Percentiles rank a stretch among this genome's conserved stretches.
These are phyloP conservation scores for Nephrocerus scutellatus DNA, from an alignment of 2,888 invertebrate species.

Conservation along the genomic window DNA sequence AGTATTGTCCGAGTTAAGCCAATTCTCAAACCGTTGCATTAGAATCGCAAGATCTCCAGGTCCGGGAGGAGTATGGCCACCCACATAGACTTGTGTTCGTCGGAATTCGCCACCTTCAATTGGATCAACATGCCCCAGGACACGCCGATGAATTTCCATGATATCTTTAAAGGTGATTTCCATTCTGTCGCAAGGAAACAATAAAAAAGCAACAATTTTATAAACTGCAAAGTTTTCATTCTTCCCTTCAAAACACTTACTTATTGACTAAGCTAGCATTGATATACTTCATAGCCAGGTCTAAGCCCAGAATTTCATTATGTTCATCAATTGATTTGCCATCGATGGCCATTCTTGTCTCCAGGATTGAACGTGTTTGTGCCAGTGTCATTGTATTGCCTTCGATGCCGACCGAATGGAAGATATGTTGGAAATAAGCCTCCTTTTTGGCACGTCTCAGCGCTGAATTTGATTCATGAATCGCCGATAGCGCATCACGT, in stretches of 20 bases:
- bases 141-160: conserved; percentile 83
- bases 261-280: conserved; percentile 69
- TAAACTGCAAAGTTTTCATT: background rate
- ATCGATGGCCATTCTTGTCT: conserved; percentile 78
- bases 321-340: conserved; percentile 94
- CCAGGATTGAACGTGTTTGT: conserved; percentile 84
- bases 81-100: conserved; percentile 87
- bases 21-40: conserved; percentile 83
- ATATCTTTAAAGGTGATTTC: conserved; percentile 81
- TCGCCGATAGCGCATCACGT: conserved; percentile 69
- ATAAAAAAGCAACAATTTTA: background rate
- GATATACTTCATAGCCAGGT: conserved; percentile 91
- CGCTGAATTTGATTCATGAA: conserved; percentile 73
- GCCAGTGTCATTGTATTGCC: conserved; percentile 94
- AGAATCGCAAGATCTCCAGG: conserved; percentile 73
- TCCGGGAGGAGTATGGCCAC: conserved; percentile 87
- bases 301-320: conserved; percentile 91
- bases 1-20: conserved; percentile 87
- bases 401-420: conserved; percentile 95
- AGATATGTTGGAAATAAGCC: conserved; percentile 92
- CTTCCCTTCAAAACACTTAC: conserved; percentile 33
- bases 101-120: conserved; percentile 83
- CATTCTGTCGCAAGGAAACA: conserved; percentile 49
- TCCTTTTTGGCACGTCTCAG: conserved; percentile 85
- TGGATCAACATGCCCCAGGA: conserved; percentile 92